Evolutionary conservation across 2,113 vertebrate species (phyloP), one percentile per base, ranked within the genome.

Genomic region (Cebidichthys violaceus): DNA sequence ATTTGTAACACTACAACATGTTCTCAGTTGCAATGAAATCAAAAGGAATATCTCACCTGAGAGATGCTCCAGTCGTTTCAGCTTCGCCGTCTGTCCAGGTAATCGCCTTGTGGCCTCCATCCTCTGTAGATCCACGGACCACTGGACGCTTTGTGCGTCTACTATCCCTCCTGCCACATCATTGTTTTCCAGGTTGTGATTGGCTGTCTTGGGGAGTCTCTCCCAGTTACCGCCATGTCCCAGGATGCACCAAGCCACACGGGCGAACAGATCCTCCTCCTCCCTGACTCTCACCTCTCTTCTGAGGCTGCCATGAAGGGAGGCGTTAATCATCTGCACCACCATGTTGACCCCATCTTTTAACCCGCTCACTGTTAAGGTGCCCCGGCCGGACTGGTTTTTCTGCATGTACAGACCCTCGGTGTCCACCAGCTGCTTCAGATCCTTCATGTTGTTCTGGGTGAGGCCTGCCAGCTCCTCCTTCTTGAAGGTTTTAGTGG

Each of bases 221-320:
- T 92, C 79, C 94, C 94, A 95, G 66, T 35, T 31, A 3, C 82
- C 87, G 0, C 54, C 13, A 0, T 1, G 31, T 57, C 77, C 79
- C 83, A 84, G 17, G 71, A 95, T 90, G 69, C 93, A 95, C 94
- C 93, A 95, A 0, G 75, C 47, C 33, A 94, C 90, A 9, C 50
- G 11, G 33, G 0, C n/a, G 68, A 90, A 93, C 24, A 92, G 5
- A 22, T 35, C 59, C 0, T 82, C 85, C 75, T 93, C 86, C 1
- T 92, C 82, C 52, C 43, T 91, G 7, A 29, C 15, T 67, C 45
- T 92, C 29, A 76, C 1, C 82, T 92, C 73, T 66, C 43, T 79
- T n/a, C 7, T 55, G 24, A 86, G 62, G 4, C 0, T 2, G 8
- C 20, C 22, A 0, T 68, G 14, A 37, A 73, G 37, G 15, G 1